Evolutionary conservation across 2,113 vertebrate species (phyloP).

Genomic region (Progne subis): DNA sequence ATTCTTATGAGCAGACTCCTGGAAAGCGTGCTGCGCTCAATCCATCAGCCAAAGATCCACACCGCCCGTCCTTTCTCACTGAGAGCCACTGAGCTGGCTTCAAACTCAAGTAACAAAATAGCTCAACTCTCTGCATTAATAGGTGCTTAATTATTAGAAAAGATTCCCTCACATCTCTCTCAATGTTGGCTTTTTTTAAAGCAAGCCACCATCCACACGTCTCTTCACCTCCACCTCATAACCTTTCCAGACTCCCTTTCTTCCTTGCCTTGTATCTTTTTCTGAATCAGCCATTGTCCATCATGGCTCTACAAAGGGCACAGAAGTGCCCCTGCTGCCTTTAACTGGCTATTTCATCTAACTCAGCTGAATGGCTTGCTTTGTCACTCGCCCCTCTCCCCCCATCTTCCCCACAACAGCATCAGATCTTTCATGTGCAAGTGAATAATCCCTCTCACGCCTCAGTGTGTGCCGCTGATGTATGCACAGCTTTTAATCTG

Average conservation of each 20-base stretch:
- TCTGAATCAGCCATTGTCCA: background rate
- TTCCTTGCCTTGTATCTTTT: background rate
- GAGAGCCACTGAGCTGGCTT: background rate
- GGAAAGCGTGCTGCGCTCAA: background rate
- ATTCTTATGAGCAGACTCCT: background rate
- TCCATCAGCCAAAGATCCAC: background rate
- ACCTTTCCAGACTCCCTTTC: background rate
- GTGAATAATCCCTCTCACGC: conserved; percentile 3
- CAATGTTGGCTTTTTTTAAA: background rate
- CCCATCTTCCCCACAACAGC: background rate
- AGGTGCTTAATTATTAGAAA: background rate
- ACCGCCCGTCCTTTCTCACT: background rate
- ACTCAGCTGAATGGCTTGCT: background rate
- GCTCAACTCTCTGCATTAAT: background rate
- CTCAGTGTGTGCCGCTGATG: background rate
- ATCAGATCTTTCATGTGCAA: background rate
- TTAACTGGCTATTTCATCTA: background rate
- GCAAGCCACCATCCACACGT: background rate
- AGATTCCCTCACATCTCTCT: background rate
- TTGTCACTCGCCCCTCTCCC: background rate
- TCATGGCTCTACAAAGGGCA: background rate
- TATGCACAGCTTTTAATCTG: conserved; percentile 33
- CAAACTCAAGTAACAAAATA: background rate
- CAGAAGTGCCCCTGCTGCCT: background rate
- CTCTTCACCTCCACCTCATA: background rate